Percentiles rank a stretch among this genome's conserved stretches.
Evolutionary conservation across 2,113 vertebrate genomes (phyloP).

Genomic region (Phylloscopus trochilus): DNA sequence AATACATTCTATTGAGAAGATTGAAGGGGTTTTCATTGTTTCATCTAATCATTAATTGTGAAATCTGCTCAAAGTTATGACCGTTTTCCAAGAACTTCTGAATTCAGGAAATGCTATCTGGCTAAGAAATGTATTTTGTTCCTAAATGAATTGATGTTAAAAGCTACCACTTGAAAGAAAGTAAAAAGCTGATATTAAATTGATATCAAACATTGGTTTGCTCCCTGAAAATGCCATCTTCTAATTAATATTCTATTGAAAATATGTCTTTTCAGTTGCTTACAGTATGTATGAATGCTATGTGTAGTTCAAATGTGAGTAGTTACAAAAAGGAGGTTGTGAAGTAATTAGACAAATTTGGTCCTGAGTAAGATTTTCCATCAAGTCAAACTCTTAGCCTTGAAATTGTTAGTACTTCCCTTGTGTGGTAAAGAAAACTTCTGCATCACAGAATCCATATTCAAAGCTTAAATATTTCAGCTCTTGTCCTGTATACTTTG

Average conservation of each 20-base stretch:
- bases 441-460: background rate
- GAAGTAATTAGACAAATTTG: background rate
- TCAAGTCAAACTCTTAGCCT: background rate
- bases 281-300: background rate
- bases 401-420: background rate
- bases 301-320: background rate
- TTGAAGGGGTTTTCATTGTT: background rate
- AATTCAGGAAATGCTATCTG: background rate
- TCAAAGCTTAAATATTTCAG: background rate
- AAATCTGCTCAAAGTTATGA: background rate
- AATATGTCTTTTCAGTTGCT: background rate
- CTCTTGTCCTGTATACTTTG: background rate
- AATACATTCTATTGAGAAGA: background rate
- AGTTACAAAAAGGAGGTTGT: background rate
- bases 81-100: background rate
- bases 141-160: background rate
- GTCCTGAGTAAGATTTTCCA: background rate
- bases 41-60: background rate
- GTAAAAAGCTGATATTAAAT: background rate
- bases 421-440: background rate
- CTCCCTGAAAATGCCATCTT: background rate
- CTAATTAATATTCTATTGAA: background rate
- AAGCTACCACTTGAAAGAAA: background rate
- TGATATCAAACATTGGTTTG: background rate
- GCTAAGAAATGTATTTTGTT: background rate